Conservation (phyloP, 2,113 vertebrate genomes). For the Dicrurus megarhynchus region DNA sequence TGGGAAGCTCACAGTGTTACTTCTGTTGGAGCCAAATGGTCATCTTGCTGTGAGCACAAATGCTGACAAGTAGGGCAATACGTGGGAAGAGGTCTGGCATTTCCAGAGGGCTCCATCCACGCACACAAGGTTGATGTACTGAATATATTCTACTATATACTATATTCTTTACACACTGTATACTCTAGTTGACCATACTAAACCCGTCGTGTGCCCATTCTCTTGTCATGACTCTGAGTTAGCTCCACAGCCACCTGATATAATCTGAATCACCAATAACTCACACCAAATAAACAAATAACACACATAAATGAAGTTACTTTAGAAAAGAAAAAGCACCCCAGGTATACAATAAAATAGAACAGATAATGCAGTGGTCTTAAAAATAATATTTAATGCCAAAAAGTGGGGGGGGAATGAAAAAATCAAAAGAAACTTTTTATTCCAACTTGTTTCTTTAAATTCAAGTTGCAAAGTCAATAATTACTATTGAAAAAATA, state of each 20-base stretch:
- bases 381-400: not conserved
- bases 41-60: constrained; percentile 36
- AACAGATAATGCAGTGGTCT: not conserved
- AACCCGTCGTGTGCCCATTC: not conserved
- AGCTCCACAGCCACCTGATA: not conserved
- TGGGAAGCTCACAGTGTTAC: not conserved
- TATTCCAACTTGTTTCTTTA: not conserved
- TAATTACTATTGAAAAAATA: not conserved
- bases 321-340: not conserved
- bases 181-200: not conserved
- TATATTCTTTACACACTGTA: too few species aligned
- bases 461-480: not conserved
- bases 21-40: not conserved
- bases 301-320: not conserved
- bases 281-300: not conserved
- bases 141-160: not conserved
- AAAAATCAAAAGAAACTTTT: not conserved
- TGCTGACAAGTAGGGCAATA: not conserved
- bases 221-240: not conserved
- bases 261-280: not conserved
- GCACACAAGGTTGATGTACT: not conserved
- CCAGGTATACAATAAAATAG: not conserved
- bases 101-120: not conserved
- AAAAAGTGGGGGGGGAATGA: fast-evolving
- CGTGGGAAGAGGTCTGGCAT: not conserved